Conservation (phyloP, 2,113 vertebrate genomes). For the Mesoclemmys tuberculata region DNA sequence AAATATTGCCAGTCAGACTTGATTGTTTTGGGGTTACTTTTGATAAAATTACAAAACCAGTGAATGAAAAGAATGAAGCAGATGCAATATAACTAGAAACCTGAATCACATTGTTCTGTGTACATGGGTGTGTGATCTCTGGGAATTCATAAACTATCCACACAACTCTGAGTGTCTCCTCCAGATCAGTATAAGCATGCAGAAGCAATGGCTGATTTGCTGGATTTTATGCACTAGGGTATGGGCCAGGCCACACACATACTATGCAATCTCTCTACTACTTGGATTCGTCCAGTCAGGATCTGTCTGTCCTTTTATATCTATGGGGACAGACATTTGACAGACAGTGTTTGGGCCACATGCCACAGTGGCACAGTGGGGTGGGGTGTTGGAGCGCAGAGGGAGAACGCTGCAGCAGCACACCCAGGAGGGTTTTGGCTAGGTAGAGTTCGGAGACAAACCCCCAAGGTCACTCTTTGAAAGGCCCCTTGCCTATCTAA, state of each 20-base stretch:
- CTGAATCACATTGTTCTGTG: background rate
- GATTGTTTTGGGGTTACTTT: slow-evolving; percentile 49
- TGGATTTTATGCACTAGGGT: background rate
- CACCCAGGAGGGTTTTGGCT: background rate
- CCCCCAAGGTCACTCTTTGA: background rate
- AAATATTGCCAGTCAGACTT: slow-evolving; percentile 64
- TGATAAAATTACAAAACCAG: slow-evolving; percentile 57
- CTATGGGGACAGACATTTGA: background rate
- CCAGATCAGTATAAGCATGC: background rate
- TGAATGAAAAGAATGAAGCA: slow-evolving; percentile 60
- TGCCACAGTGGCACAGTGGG: background rate
- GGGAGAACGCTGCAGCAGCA: background rate
- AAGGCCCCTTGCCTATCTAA: background rate
- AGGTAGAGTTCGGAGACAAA: background rate
- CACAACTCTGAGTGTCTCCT: background rate
- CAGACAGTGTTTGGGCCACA: background rate
- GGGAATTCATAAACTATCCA: background rate
- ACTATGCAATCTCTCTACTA: background rate
- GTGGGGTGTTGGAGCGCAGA: background rate
- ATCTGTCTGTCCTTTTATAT: background rate
- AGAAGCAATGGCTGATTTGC: background rate
- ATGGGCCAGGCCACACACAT: rapidly evolving
- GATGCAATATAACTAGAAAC: slow-evolving; percentile 57
- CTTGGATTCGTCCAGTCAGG: background rate
- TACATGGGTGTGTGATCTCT: background rate